Base-by-base conservation (phyloP, 37 sponge, comb jelly and placozoan species). In the Tethya wilhelma region DNA sequence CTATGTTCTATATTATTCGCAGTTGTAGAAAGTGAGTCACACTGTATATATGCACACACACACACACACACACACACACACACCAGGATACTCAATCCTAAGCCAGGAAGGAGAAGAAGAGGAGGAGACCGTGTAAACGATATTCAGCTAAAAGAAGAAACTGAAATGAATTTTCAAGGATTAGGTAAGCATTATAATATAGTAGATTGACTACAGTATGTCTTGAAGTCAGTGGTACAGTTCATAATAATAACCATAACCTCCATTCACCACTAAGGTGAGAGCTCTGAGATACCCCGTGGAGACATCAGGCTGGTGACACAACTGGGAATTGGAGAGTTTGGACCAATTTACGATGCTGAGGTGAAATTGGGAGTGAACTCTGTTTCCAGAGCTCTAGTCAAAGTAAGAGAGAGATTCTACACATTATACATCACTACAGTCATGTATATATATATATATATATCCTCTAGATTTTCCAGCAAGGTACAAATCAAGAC, bases 311-410 rank as follows among this genome's bases (percentile, higher is more conserved):
- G 32, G 0, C 14, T 94, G 32, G 56, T 59, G 3, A 41, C 53
- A 17, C 80, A 87, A 71, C 81, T 94, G 45, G 95, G 95, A 1
- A 85, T 79, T 19, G 90, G 95, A 20, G 86, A 80, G 81, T 94
- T 73, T 71, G 95, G 95, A 22, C 72, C 88, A 8, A 69, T 94
- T 22, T 94, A 83, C 64, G 95, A 94, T 83, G 95, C 95, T 34
- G 95, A 94, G 43, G 74, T 94, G 44, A 49, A 64, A 29, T 49
- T 94, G 28, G 56, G 73, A 14, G 45, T 53, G 14, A 73, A 81
- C 38, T 62, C 76, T 36, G 45, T 75, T 26, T 75, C 75, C 30
- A 75, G 95, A 63, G 86, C 88, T 12, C 44, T 94, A 8, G 71
- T 94, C 41, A 94, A 94, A 83, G 91, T 87, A 59, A 43, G 69